Evolutionary conservation across 2,797 vertebrate species (phyloP), one percentile per base, ranked within the genome.

Genomic region (Mareca penelope): DNA sequence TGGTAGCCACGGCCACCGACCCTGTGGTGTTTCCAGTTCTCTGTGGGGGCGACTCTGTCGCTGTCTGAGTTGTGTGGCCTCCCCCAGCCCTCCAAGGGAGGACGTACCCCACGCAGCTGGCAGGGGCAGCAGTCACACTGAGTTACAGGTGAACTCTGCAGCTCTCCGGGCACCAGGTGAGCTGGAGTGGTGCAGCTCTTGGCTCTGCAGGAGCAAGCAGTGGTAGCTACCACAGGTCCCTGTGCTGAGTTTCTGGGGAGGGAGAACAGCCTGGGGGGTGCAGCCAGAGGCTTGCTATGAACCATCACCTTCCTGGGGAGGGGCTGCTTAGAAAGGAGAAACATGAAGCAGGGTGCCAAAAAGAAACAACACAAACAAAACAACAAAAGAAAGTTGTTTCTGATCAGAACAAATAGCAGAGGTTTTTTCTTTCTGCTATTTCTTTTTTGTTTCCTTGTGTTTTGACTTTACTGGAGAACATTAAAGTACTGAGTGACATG

Each of bases 321-420:
- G 31, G 68, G 12, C 14, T 83, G 68, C 69, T 68, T 64, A 0
- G 0, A 53, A 50, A 22, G 44, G 42, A 60, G 33, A 7, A 19
- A 19, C 46, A 23, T 64, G 69, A 70, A 85, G 53, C 0, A 0
- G 29, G 10, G 6, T 33, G 12, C 5, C 31, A 33, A 75, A 46
- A 48, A 42, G 16, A 40, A 40, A 14, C 37, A 10, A 6, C 40
- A 17, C 16, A 42, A 17, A 42, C 42, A 42, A 42, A 48, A 48
- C 11, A 46, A 5, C 31, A 37, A 80, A 42, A 67, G 52, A 35
- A 24, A 83, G 12, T 19, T 40, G 60, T 40, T 40, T 40, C 60
- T 40, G 26, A 13, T 63, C 26, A 40, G 55, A 57, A 57, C 55
- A 57, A 57, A 22, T 23, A 57, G 26, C 0, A 6, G 56, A 8